Percentiles rank a stretch among this genome's conserved stretches.
phyloP scores from a whole-genome alignment of 2,113 vertebrate species.

The Philantomba maxwellii region DNA sequence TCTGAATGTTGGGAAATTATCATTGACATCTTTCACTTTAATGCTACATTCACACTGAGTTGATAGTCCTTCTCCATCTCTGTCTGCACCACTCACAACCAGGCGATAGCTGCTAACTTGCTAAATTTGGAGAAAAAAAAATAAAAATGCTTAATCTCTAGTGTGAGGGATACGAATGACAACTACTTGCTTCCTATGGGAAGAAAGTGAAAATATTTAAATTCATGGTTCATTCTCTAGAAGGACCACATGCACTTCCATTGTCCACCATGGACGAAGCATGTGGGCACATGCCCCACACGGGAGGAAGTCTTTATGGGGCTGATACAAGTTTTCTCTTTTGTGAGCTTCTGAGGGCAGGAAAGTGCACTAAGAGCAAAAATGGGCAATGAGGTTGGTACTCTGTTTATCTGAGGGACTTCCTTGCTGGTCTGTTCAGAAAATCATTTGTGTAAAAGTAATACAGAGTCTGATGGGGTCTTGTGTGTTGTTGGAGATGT shows the following conservation, averaged over 20 bases:
- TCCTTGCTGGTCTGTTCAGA: neutral
- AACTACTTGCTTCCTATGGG: neutral
- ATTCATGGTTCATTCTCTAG: neutral
- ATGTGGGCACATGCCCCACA: neutral
- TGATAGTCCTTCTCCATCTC: slow-evolving; percentile 78
- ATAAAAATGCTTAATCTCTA: neutral
- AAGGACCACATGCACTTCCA: neutral
- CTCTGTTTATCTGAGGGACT: neutral
- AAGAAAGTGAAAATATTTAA: neutral
- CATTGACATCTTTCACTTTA: slow-evolving; percentile 90
- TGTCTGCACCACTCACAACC: slow-evolving; percentile 82
- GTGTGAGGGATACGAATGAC: neutral
- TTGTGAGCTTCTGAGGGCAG: neutral
- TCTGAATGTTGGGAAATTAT: slow-evolving; percentile 88
- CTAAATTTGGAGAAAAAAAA: slow-evolving; percentile 72
- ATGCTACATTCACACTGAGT: slow-evolving; percentile 80
- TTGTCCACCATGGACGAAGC: neutral
- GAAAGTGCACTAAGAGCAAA: neutral
- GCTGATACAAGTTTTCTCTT: neutral
- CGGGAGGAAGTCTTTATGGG: neutral
- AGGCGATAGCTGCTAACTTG: slow-evolving; percentile 82
- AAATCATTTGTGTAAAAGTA: neutral
- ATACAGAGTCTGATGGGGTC: neutral
- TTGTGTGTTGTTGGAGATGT: neutral
- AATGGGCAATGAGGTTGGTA: neutral